Evolutionary conservation across 2,888 invertebrate genomes (phyloP).

Genomic region (Oscheius sp.): DNA sequence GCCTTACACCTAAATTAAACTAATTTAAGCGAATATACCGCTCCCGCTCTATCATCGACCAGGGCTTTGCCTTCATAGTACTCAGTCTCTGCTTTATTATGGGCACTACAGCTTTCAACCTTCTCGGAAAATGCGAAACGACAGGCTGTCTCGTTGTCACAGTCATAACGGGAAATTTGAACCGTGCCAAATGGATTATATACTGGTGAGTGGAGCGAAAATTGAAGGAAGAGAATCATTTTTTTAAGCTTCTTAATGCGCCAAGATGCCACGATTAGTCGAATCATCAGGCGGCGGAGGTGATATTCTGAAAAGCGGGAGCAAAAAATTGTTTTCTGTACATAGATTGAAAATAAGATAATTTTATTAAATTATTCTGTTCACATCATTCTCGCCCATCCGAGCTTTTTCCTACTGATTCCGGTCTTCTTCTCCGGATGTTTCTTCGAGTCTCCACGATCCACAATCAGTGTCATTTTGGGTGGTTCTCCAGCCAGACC

Average conservation of each 20-base stretch:
- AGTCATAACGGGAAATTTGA: slow-evolving; percentile 1
- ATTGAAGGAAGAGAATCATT: background rate
- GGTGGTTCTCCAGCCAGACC: too few relatives aligned
- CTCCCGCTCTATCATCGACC: slow-evolving; percentile 15
- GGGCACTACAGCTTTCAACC: slow-evolving; percentile 12
- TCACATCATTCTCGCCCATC: too few relatives aligned
- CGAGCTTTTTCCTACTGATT: too few relatives aligned
- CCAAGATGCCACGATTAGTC: slow-evolving; percentile 26
- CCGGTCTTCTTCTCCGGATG: too few relatives aligned
- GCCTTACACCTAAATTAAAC: too few relatives aligned
- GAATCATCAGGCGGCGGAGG: background rate
- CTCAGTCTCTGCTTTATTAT: slow-evolving; percentile 24
- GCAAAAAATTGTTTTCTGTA: too few relatives aligned
- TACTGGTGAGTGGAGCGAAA: slow-evolving; percentile 7
- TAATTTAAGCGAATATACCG: too few relatives aligned
- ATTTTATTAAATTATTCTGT: too few relatives aligned
- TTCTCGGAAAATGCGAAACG: background rate
- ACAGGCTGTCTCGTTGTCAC: slow-evolving; percentile 12
- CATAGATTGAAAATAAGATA: too few relatives aligned
- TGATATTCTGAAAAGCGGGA: too few relatives aligned
- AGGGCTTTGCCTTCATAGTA: slow-evolving; percentile 28
- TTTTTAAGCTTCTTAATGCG: slow-evolving; percentile 25
- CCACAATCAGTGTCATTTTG: too few relatives aligned
- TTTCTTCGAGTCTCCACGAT: too few relatives aligned
- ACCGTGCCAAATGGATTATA: slow-evolving; percentile 22